A percentile compares a stretch with the other conserved stretches of the same genome.
These are phyloP conservation scores for Cephonodes hylas DNA, from an alignment of 2,888 invertebrate genomes.

Conservation along the genomic window DNA sequence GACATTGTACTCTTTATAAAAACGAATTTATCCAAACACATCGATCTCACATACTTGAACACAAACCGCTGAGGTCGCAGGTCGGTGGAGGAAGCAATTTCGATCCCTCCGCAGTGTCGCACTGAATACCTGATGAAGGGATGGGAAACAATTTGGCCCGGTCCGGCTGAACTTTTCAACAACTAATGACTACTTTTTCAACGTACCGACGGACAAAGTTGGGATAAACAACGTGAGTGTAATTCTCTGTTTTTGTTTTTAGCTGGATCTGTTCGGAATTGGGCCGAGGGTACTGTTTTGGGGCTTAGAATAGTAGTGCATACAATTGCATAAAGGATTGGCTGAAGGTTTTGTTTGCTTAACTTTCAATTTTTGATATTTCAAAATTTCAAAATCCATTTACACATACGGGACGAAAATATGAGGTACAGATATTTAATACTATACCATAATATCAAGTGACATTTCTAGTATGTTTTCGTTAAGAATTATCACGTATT, in stretches of 20 bases:
- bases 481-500: no score
- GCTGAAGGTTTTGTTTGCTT: no score
- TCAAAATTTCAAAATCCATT: no score
- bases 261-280: not conserved
- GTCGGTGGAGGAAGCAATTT: constrained; percentile 38
- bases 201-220: not conserved
- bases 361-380: no score
- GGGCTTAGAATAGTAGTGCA: no score
- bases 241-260: not conserved
- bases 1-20: no score
- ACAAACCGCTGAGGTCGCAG: constrained; percentile 13
- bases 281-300: not conserved
- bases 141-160: constrained; percentile 18
- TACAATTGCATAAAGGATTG: no score
- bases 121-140: constrained; percentile 52
- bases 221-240: not conserved
- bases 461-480: no score
- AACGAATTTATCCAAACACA: not conserved
- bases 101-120: constrained; percentile 26
- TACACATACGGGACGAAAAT: no score
- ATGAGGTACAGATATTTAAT: no score
- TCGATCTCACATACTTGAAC: not conserved
- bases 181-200: constrained; percentile 10
- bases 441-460: no score
- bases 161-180: constrained; percentile 9